These are phyloP conservation scores for Lepilemur septentrionalis DNA, from an alignment of 2,797 vertebrate genomes.

Conservation along the genomic window DNA sequence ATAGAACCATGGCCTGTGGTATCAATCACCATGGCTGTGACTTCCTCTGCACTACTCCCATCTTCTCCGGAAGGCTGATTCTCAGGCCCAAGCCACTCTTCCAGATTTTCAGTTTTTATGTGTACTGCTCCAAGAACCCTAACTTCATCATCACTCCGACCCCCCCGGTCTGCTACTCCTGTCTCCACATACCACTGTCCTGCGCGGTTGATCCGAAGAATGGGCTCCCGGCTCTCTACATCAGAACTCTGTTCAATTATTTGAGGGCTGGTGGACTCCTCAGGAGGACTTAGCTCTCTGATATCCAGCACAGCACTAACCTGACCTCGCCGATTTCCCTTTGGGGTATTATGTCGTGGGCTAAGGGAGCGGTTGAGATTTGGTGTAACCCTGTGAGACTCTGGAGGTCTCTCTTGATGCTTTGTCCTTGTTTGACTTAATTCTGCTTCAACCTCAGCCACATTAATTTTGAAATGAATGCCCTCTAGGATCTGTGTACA, in stretches of 20 bases:
- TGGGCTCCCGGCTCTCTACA: constrained; percentile 90
- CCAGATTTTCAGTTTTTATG: constrained; percentile 96
- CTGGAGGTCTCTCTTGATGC: constrained; percentile 85
- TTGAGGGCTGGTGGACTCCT: constrained; percentile 93
- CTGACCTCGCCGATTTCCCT: constrained; percentile 87
- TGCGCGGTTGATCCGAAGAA: constrained; percentile 95
- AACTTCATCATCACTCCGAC: constrained; percentile 86
- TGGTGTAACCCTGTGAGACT: constrained; percentile 86
- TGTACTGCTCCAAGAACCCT: constrained; percentile 90
- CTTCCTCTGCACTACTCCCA: constrained; percentile 92
- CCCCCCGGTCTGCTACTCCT: constrained; percentile 82
- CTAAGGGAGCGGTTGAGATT: constrained; percentile 86
- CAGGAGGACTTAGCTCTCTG: constrained; percentile 90
- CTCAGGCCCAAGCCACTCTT: constrained; percentile 94
- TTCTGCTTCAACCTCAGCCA: constrained; percentile 92
- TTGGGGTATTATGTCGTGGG: constrained; percentile 84
- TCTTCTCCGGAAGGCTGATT: constrained; percentile 93
- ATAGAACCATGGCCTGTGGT: constrained; percentile 92
- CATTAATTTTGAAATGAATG: constrained; percentile 97
- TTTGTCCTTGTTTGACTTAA: constrained; percentile 88
- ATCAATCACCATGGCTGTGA: constrained; percentile 94
- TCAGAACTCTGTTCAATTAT: constrained; percentile 91
- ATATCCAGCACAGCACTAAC: constrained; percentile 88
- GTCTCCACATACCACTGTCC: constrained; percentile 99
- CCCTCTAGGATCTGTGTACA: constrained; percentile 97